These are phyloP conservation scores for Orthosia cruda DNA, from an alignment of 2,888 invertebrate species.

Conservation along the genomic window DNA sequence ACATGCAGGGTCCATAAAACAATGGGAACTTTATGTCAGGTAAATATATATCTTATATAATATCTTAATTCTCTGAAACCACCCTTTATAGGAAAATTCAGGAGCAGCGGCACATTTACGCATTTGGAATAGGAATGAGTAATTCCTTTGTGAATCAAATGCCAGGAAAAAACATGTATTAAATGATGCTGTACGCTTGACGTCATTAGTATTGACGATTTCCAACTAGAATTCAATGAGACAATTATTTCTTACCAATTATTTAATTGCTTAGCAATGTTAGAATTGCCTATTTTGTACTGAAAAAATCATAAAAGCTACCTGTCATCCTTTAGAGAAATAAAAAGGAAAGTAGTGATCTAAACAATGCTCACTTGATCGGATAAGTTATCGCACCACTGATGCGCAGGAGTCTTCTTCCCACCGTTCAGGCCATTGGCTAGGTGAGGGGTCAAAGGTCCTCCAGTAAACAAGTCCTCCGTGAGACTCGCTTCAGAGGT, in stretches of 20 bases:
- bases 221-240: slow-evolving; percentile 24
- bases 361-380: slow-evolving; percentile 91
- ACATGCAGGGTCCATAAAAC: not conserved
- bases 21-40: not conserved
- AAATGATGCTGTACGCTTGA: slow-evolving; percentile 48
- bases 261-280: slow-evolving; percentile 10
- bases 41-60: not conserved
- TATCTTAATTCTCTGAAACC: not conserved
- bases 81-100: slow-evolving; percentile 18
- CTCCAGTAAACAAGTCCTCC: slow-evolving; percentile 89
- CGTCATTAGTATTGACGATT: slow-evolving; percentile 49
- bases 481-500: slow-evolving; percentile 86
- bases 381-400: slow-evolving; percentile 92
- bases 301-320: not conserved
- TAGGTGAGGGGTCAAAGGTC: slow-evolving; percentile 88
- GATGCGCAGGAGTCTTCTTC: slow-evolving; percentile 91
- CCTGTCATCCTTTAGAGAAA: not conserved
- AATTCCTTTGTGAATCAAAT: slow-evolving; percentile 58
- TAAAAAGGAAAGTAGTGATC: not conserved
- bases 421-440: slow-evolving; percentile 90
- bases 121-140: slow-evolving; percentile 52
- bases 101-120: slow-evolving; percentile 21
- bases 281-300: slow-evolving; percentile 4
- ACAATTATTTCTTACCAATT: slow-evolving; percentile 1
- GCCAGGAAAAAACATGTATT: slow-evolving; percentile 61